Base-by-base conservation (phyloP, 1,140 invertebrate species). In the Acyrthosiphon pisum region DNA sequence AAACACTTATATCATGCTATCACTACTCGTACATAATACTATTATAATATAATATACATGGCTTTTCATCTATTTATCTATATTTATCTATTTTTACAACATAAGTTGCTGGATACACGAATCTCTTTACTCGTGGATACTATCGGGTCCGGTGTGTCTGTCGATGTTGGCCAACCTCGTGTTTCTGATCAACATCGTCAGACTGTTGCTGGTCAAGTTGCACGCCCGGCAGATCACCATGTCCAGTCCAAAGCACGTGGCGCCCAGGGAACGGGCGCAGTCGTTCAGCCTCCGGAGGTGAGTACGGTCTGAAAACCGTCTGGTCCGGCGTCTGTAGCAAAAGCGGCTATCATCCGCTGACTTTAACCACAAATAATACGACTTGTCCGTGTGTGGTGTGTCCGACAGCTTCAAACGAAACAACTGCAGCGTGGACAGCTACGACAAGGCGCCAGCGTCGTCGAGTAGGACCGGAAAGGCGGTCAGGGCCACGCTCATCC, bases 151-250 rank as follows among this genome's bases (percentile, higher is more conserved):
- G 1, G 98, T 98, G 30, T 97, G 97, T 94, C 95, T 97, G 53
- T 98, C 98, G 14, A 96, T 98, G 94, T 95, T 98, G 94, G 96
- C 98, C 56, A 99, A 99, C 95, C 95, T 99, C 44, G 95, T 98
- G 91, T 96, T 98, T 91, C 97, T 98, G 95, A 95, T 98, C 48
- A 97, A 97, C 94, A 97, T 98, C 88, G 96, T 97, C 2, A 95
- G 97, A 87, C 96, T 98, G 14, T 95, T 98, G 18, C 95, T 97
- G 90, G 96, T 96, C 11, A 98, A 98, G 95, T 95, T 98, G 35
- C 99, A 99, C 95, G 92, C 94, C 41, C 93, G 93, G 8, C 94
- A 94, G n/a, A 89, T 90, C 97, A 94, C 97, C 96, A 94, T 95
- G 95, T 68, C 96, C 95, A 95, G 97, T 95, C 95, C 94, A 11